phyloP scores from a whole-genome alignment of 2,113 vertebrate species.

The Alligator sinensis region DNA sequence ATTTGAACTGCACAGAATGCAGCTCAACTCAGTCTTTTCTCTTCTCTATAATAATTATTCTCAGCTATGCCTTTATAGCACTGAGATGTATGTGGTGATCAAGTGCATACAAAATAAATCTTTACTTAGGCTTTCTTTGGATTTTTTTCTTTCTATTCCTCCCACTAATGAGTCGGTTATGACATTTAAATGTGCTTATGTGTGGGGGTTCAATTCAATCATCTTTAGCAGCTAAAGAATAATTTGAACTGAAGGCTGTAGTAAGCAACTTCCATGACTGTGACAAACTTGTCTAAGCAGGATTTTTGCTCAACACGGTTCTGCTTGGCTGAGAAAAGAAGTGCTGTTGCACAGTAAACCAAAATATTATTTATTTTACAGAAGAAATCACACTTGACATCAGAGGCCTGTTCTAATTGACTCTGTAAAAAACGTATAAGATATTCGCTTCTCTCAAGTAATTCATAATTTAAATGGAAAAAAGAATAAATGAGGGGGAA shows the following conservation, averaged over 20 bases:
- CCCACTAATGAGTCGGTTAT: constrained; percentile 14
- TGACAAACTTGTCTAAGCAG: neutral
- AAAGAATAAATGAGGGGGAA: neutral
- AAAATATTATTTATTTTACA: neutral
- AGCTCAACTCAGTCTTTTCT: constrained; percentile 19
- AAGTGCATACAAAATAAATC: constrained; percentile 40
- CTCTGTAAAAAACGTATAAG: neutral
- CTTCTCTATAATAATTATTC: constrained; percentile 20
- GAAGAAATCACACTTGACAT: neutral
- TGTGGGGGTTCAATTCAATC: neutral
- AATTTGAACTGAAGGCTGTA: neutral
- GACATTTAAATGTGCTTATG: constrained; percentile 13
- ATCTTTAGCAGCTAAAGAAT: constrained; percentile 32
- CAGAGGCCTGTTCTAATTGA: neutral
- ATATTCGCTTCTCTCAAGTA: neutral
- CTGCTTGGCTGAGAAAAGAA: neutral
- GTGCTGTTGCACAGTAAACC: neutral
- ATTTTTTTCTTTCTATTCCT: neutral
- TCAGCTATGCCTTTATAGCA: neutral
- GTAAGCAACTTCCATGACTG: neutral
- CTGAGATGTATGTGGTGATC: neutral
- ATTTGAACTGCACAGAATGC: constrained; percentile 48
- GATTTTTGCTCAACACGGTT: neutral
- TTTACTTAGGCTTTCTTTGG: neutral
- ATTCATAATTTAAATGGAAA: neutral